Evolutionary conservation across 2,797 vertebrate species (phyloP).

Genomic region (Rhincodon typus): DNA sequence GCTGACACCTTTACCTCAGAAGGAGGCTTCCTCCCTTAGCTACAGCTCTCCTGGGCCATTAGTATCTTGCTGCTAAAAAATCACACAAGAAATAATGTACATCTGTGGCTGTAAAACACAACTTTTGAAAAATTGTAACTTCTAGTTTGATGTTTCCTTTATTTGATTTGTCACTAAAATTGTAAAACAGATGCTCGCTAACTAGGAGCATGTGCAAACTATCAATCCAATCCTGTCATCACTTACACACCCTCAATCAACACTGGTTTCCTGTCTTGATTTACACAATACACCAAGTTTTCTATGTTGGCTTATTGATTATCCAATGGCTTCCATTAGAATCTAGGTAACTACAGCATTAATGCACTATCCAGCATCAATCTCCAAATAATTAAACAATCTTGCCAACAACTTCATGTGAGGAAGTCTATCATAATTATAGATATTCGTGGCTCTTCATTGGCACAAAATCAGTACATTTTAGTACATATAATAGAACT

Average conservation of each 20-base stretch:
- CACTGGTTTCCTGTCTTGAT: constrained; percentile 36
- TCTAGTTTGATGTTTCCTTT: constrained; percentile 27
- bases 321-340: constrained; percentile 1
- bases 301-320: neutral
- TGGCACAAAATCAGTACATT: neutral
- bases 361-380: neutral
- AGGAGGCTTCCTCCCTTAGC: too few relatives aligned
- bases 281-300: constrained; percentile 29
- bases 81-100: neutral
- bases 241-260: constrained; percentile 35
- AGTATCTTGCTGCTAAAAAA: neutral
- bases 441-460: neutral
- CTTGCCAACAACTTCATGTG: too few relatives aligned
- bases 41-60: neutral
- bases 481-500: neutral
- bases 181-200: constrained; percentile 34
- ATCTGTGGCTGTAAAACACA: neutral
- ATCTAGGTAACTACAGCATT: neutral
- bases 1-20: too few relatives aligned
- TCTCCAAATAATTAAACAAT: neutral
- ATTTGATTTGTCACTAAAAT: constrained; percentile 30
- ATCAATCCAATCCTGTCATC: constrained; percentile 36
- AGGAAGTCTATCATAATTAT: neutral
- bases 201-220: constrained; percentile 34
- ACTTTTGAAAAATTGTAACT: neutral